Base-by-base conservation (phyloP, 2,888 invertebrate genomes). In the Ophraella communa region DNA sequence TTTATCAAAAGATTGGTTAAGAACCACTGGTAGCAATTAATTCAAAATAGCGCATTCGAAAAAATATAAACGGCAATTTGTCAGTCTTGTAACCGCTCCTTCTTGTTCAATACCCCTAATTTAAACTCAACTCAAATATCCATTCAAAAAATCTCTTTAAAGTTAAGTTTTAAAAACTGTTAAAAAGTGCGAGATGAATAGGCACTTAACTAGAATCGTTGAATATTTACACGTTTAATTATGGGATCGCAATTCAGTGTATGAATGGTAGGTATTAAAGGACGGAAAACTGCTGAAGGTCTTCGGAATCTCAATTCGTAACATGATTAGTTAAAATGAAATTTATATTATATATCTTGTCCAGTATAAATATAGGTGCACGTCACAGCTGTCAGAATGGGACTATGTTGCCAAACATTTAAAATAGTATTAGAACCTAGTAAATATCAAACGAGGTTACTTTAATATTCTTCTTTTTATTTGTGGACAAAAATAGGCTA, bases 11-110 rank as follows among this genome's bases (percentile, higher is more conserved):
- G 3, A 21, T 7, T 21, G 20, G 27, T 69, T 62, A 35, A 49
- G 62, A 35, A 30, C 54, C 65, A 7, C 65, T 68, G 68, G n/a
- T 47, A 21, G 72, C 74, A 77, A 76, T 76, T 76, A 76, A 74
- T 73, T 72, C 73, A 73, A 75, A 75, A 73, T 62, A 61, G 49
- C 55, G 52, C 70, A 73, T 72, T 59, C 71, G 74, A 76, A 77
- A 78, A 79, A 79, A 78, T 76, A 72, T 78, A 78, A 77, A 73
- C 77, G 78, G 75, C 76, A 78, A 77, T 78, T 77, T 76, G 72
- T 72, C 71, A 68, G 74, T 76, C 64, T 76, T 76, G 75, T 72
- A 71, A 73, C 76, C 67, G 74, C 69, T 62, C 62, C 72, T 71
- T 71, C 75, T 77, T 54, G 62, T 64, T 79, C 78, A 79, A 79